phyloP scores from a whole-genome alignment of 2,888 invertebrate species.

The Dermolepida albohirtum region DNA sequence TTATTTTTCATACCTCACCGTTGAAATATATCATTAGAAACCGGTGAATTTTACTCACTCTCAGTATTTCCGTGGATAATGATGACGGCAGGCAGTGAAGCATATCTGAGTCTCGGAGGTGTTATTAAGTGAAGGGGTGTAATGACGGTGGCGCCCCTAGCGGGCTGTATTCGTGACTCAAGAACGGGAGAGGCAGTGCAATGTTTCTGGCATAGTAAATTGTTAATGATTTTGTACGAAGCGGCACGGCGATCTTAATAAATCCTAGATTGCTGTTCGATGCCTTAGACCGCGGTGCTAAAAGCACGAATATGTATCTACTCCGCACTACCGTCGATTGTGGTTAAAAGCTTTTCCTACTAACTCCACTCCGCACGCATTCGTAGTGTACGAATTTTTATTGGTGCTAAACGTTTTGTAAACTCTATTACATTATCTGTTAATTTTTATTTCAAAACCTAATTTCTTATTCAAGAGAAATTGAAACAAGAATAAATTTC shows the following conservation, averaged over 20 bases:
- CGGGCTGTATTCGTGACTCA: conserved; percentile 49
- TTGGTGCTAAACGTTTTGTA: too few relatives aligned
- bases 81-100: conserved; percentile 41
- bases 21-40: conserved; percentile 34
- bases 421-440: too few relatives aligned
- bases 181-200: conserved; percentile 27
- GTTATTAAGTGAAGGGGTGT: conserved; percentile 51
- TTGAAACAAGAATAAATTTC: too few relatives aligned
- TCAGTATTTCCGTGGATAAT: conserved; percentile 39
- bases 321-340: too few relatives aligned
- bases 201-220: conserved; percentile 36
- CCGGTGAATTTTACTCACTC: conserved; percentile 29
- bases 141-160: conserved; percentile 51
- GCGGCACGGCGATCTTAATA: conserved; percentile 20
- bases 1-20: conserved; percentile 28
- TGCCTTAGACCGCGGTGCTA: neutral
- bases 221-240: conserved; percentile 33
- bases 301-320: too few relatives aligned
- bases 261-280: conserved; percentile 22
- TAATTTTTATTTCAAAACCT: too few relatives aligned
- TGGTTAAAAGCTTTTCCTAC: too few relatives aligned
- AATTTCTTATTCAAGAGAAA: too few relatives aligned
- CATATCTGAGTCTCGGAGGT: conserved; percentile 46
- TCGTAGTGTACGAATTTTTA: too few relatives aligned
- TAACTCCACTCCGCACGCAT: too few relatives aligned